phyloP scores from a whole-genome alignment of 2,797 vertebrate genomes.

The Helarctos malayanus region DNA sequence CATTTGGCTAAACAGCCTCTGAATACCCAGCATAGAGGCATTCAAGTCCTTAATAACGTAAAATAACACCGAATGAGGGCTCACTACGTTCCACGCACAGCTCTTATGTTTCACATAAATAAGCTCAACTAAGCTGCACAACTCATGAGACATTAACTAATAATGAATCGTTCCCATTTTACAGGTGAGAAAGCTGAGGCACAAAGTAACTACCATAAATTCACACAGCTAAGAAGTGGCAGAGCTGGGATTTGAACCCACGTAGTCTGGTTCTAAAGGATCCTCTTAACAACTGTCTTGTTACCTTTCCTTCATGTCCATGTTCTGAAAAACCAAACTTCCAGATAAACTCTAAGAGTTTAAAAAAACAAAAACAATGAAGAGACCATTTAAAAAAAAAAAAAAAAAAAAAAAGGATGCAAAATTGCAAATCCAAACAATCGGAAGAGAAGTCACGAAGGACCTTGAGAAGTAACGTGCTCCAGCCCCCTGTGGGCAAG shows the following conservation, averaged over 20 bases:
- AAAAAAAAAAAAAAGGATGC: not conserved
- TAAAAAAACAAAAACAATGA: slow-evolving; percentile 1
- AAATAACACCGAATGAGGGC: not conserved
- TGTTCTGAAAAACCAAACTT: slow-evolving; percentile 24
- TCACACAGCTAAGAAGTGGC: not conserved
- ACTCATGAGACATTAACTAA: not conserved
- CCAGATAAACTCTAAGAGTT: not conserved
- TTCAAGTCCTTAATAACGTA: not conserved
- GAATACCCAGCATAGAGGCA: not conserved
- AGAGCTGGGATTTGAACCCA: not conserved
- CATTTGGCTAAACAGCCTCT: not conserved
- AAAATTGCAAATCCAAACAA: not conserved
- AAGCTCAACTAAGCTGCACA: slow-evolving; percentile 28
- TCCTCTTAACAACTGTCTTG: not conserved
- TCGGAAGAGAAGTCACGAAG: not conserved
- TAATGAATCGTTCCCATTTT: not conserved
- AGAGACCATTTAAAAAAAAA: not conserved
- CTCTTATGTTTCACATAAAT: not conserved
- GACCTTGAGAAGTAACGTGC: slow-evolving; percentile 5
- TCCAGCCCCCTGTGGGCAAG: not conserved
- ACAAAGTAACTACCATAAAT: not conserved
- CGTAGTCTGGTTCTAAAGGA: not conserved
- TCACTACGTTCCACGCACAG: not conserved
- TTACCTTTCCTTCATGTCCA: not conserved
- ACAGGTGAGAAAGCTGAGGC: not conserved